Base-by-base conservation (phyloP, 2,888 invertebrate genomes). In the Phaonia tiefii region DNA sequence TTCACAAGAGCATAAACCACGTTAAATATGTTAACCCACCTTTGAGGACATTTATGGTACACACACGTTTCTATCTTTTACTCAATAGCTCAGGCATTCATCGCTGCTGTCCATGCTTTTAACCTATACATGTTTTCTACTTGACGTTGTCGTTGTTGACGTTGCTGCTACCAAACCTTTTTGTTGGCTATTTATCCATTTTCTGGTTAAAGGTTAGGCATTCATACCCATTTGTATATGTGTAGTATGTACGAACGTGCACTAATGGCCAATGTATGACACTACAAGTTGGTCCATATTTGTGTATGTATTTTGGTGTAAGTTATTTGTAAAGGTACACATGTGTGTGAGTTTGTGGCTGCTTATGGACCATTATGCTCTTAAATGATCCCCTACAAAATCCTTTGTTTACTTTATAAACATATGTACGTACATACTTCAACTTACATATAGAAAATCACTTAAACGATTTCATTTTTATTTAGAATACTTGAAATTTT, bases 151-250 rank as follows among this genome's bases (percentile, higher is more conserved):
- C 22, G 8, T 11, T 54, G 54, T 54, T 11, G 20, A 11, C 17
- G 54, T 20, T 51, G 42, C 15, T 49, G 42, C 42, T 8, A 20
- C 17, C 3, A 54, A 69, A 75, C 63, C 72, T 75, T 67, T n/a
- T 75, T 75, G 75, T 67, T 63, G 39, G 75, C 58, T 65, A 72
- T 69, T 75, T 72, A 72, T 72, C 54, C 44, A 65, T 60, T 80
- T 67, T 75, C 67, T 69, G 67, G 63, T 44, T 39, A 75, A 66
- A 79, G 67, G 42, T 75, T 79, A 60, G 60, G 42, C 54, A 37
- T 51, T 31, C 63, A 42, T 56, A 26, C 26, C 25, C n/a, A 26
- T n/a, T 17, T 13, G 2, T 3, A 22, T 20, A 37, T 17, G 22
- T 46, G 20, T 13, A 60, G 17, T 31, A 15, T 39, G 22, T n/a